These are phyloP conservation scores for Dicyrtoma fusca DNA, from an alignment of 2,888 invertebrate species.

Conservation along the genomic window DNA sequence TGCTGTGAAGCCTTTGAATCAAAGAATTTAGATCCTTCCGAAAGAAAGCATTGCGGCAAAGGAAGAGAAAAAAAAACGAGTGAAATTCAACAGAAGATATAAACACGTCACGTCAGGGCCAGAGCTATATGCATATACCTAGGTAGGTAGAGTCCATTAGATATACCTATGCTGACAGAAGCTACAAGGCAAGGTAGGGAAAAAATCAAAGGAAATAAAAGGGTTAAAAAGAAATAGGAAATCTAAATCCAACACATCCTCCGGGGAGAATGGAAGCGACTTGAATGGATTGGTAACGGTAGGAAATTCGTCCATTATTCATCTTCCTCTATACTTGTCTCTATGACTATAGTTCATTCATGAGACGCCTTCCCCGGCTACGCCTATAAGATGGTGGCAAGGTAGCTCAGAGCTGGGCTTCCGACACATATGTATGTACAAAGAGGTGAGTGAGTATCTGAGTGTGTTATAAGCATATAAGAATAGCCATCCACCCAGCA, in stretches of 20 bases:
- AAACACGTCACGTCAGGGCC: constrained; percentile 30
- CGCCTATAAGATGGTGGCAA: too few species aligned
- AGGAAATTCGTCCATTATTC: constrained; percentile 27
- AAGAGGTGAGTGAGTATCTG: too few species aligned
- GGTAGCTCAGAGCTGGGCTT: background rate
- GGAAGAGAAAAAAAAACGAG: background rate
- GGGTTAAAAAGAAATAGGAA: constrained; percentile 4
- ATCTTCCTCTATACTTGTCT: constrained; percentile 3
- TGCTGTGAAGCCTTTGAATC: constrained; percentile 21
- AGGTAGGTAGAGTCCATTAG: too few species aligned
- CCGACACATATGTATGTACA: constrained; percentile 9
- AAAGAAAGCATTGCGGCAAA: constrained; percentile 21
- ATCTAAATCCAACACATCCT: background rate
- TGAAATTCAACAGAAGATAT: constrained; percentile 26
- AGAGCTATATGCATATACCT: too few species aligned
- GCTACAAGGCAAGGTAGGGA: constrained; percentile 7
- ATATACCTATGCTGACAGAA: constrained; percentile 2
- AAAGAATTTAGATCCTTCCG: constrained; percentile 25
- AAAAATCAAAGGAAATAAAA: background rate
- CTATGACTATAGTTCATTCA: constrained; percentile 10
- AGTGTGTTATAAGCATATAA: too few species aligned
- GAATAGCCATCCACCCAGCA: too few species aligned
- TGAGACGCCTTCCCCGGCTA: background rate
- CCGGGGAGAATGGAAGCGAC: constrained; percentile 1
- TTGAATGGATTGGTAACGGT: constrained; percentile 35